Percentiles rank a stretch among this genome's conserved stretches.
Conservation (phyloP, 2,888 invertebrate genomes). For the Glaucopsyche alexis region DNA sequence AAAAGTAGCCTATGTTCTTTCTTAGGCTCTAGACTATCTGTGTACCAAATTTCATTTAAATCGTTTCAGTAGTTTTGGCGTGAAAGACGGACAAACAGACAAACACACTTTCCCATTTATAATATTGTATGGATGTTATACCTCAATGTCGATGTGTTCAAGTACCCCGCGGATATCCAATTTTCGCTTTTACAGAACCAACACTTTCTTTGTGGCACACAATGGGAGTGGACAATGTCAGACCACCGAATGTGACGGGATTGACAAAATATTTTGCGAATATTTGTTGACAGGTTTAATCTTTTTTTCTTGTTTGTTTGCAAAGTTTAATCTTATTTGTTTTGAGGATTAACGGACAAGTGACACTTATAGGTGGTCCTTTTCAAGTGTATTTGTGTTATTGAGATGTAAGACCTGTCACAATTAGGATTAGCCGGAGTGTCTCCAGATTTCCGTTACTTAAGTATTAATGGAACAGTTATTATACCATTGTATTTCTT, state of each 20-base stretch:
- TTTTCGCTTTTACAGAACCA: conserved; percentile 49
- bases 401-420: conserved; percentile 1
- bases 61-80: too few relatives aligned
- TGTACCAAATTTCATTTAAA: too few relatives aligned
- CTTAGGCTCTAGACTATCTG: too few relatives aligned
- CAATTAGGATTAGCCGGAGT: conserved; percentile 1
- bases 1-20: too few relatives aligned
- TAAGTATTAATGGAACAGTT: not conserved
- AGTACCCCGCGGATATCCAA: conserved; percentile 69
- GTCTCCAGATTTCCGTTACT: not conserved
- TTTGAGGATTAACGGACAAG: conserved; percentile 34
- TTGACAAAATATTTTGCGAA: conserved; percentile 74
- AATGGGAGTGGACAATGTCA: not conserved
- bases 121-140: too few relatives aligned
- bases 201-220: conserved; percentile 28
- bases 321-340: conserved; percentile 51
- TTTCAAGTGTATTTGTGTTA: not conserved
- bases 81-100: too few relatives aligned
- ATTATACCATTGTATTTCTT: not conserved
- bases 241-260: conserved; percentile 71
- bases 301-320: conserved; percentile 47
- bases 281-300: conserved; percentile 56
- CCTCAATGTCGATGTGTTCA: conserved; percentile 22
- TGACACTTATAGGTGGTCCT: conserved; percentile 35
- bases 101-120: too few relatives aligned